Percentiles rank a stretch among this genome's conserved stretches.
These are phyloP conservation scores for Propithecus coquereli DNA, from an alignment of 2,113 vertebrate species.

Conservation along the genomic window DNA sequence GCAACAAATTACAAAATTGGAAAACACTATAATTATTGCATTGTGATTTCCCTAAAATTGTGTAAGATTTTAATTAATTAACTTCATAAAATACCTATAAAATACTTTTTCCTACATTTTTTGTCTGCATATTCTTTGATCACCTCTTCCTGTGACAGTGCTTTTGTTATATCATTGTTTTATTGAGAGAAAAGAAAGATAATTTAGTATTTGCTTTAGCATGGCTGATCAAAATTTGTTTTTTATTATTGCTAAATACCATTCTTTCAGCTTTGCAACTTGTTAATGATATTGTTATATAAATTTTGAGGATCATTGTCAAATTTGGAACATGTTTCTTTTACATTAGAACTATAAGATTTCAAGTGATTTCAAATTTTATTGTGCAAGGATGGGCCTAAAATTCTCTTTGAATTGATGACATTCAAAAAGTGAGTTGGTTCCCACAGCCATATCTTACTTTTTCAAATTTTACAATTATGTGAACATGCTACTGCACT, in stretches of 20 bases:
- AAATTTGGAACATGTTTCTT: not conserved
- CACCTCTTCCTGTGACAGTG: not conserved
- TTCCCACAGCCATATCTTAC: not conserved
- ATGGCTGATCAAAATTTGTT: not conserved
- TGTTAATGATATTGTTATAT: not conserved
- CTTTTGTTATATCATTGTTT: not conserved
- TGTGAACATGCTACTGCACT: too few relatives aligned
- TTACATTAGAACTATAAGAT: not conserved
- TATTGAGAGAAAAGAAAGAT: not conserved
- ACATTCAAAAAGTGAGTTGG: not conserved
- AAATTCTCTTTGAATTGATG: not conserved
- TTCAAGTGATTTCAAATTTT: not conserved
- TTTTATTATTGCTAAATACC: not conserved
- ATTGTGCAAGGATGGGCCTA: not conserved
- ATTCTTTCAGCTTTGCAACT: not conserved
- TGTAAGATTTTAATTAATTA: not conserved
- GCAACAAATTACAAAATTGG: not conserved
- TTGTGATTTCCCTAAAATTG: not conserved
- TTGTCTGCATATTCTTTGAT: not conserved
- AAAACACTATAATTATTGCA: not conserved
- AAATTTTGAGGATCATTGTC: not conserved
- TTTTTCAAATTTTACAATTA: not conserved
- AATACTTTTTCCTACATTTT: not conserved
- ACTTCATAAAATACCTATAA: not conserved
- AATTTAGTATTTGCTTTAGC: not conserved